Base-by-base conservation (phyloP, 2,113 vertebrate genomes). In the Burhinus oedicnemus region DNA sequence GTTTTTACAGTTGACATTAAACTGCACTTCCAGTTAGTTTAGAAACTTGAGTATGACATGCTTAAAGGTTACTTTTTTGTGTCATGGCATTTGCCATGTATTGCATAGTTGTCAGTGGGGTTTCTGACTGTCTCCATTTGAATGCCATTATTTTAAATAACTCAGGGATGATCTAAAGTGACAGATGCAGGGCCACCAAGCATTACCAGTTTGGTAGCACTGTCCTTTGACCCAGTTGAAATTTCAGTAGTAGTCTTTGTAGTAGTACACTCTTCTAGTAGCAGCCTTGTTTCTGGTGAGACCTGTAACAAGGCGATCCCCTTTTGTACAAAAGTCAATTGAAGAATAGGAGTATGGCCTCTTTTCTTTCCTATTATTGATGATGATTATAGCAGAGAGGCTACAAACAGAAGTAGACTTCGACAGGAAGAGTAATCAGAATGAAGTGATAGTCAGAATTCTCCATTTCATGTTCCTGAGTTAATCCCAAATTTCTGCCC, bases 401-500 rank as follows among this genome's bases (percentile, higher is more conserved):
- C 3, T 65, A 36, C 1, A 7, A 62, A 38, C 20, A 16, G 45
- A 94, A 70, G 12, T 42, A 34, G 22, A 20, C 18, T 62, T 76
- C 52, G 86, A 47, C 25, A 77, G 44, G n/a, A 83, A 60, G 29
- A 47, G 42, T 15, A 32, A 58, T 62, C 23, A 40, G 47, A 38
- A 47, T 72, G 17, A 51, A 72, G 19, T 0, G 0, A 3, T 72
- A 8, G 20, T 64, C n/a, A 64, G 9, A 79, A 75, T 29, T 72
- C 38, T 54, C 4, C 15, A 11, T 68, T 68, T 95, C 4, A 4
- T 26, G 7, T 72, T 90, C 11, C 32, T 0, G 0, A 25, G 8
- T 76, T 52, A 49, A 76, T 80, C 38, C 13, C 23, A 55, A 15
- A 4, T 51, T 88, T 86, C 38, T 79, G 38, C 11, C 15, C 22